Evolutionary conservation across 2,888 invertebrate genomes (phyloP).

Genomic region (Chesias legatella): DNA sequence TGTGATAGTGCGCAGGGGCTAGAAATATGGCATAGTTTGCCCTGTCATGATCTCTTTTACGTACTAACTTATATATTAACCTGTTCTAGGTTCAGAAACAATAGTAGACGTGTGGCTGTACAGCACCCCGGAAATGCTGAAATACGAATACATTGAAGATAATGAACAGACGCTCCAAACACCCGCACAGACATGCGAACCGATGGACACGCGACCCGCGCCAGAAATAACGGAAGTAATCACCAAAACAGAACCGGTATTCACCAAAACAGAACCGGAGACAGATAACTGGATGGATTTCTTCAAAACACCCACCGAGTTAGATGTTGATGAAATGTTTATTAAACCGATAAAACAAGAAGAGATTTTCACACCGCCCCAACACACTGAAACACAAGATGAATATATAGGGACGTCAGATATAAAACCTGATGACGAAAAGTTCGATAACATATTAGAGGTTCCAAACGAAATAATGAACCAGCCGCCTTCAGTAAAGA

Average conservation of each 20-base stretch:
- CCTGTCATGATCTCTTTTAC: too few species aligned
- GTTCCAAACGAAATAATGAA: constrained; percentile 44
- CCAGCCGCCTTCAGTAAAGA: constrained; percentile 45
- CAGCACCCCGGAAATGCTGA: constrained; percentile 66
- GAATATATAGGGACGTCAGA: background rate
- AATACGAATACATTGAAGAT: constrained; percentile 54
- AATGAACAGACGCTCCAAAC: constrained; percentile 18
- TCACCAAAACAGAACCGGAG: constrained; percentile 12
- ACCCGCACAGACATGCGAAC: constrained; percentile 17
- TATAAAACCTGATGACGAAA: background rate
- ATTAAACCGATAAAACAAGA: constrained; percentile 53
- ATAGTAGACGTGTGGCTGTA: constrained; percentile 86
- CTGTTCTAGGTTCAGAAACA: constrained; percentile 87
- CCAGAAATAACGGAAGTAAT: background rate
- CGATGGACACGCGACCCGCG: constrained; percentile 3
- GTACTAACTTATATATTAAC: background rate
- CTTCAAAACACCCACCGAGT: constrained; percentile 58
- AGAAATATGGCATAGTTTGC: too few species aligned
- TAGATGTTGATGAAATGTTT: constrained; percentile 70
- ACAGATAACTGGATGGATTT: constrained; percentile 60
- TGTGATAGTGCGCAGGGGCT: too few species aligned
- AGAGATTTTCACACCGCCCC: constrained; percentile 8
- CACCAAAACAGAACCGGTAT: constrained; percentile 7
- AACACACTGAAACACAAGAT: constrained; percentile 10
- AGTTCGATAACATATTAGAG: constrained; percentile 24